Evolutionary conservation across 2,113 vertebrate genomes (phyloP).

Genomic region (Upupa epops): DNA sequence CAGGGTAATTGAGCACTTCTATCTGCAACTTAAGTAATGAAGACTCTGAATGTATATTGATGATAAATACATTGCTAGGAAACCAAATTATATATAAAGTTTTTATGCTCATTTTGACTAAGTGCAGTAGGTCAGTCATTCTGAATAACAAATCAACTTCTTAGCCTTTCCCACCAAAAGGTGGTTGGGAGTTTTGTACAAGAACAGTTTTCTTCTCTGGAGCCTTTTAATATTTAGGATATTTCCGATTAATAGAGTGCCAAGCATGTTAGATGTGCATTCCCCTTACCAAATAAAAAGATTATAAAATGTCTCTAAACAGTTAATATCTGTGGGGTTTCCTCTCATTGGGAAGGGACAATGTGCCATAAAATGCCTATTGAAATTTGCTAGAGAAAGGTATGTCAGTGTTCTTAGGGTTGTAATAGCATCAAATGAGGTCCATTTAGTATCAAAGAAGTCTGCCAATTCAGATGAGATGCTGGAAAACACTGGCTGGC

Average conservation of each 20-base stretch:
- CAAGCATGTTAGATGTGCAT: background rate
- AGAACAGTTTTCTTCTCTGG: background rate
- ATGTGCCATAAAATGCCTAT: background rate
- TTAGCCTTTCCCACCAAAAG: background rate
- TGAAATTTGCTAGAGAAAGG: background rate
- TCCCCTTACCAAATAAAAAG: background rate
- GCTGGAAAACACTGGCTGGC: background rate
- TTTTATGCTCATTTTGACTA: background rate
- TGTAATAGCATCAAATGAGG: background rate
- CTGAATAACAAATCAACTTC: slow-evolving; percentile 47
- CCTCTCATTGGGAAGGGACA: background rate
- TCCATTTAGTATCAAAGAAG: background rate
- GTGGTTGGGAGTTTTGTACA: background rate
- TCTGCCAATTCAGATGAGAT: background rate
- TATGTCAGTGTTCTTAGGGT: background rate
- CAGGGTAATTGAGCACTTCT: slow-evolving; percentile 40
- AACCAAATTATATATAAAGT: slow-evolving; percentile 30
- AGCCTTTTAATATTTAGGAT: background rate
- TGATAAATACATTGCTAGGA: slow-evolving; percentile 29
- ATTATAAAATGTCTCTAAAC: background rate
- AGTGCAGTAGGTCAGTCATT: slow-evolving; percentile 20
- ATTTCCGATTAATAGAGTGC: background rate
- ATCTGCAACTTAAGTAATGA: background rate
- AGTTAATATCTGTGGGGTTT: background rate
- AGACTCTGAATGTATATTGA: background rate